phyloP scores from a whole-genome alignment of 2,113 vertebrate genomes.

The Lophius piscatorius region DNA sequence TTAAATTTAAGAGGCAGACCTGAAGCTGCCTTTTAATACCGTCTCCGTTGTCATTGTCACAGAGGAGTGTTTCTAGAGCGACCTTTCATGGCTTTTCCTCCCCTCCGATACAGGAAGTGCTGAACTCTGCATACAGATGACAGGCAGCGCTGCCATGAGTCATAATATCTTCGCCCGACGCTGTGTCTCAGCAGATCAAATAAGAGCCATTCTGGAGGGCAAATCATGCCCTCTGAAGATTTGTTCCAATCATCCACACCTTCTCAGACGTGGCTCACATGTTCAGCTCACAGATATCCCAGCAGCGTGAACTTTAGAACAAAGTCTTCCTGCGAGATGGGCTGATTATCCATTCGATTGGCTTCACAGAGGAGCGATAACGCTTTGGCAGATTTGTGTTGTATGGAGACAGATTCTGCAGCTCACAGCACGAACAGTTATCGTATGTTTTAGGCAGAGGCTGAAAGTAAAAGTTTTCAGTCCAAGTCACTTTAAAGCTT shows the following conservation, averaged over 20 bases:
- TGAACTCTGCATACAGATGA: slow-evolving; percentile 75
- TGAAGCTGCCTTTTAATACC: slow-evolving; percentile 59
- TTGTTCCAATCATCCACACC: slow-evolving; percentile 51
- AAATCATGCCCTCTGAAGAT: slow-evolving; percentile 55
- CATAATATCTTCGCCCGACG: slow-evolving; percentile 44
- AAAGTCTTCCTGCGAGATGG: slow-evolving; percentile 53
- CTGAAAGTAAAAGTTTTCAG: slow-evolving; percentile 50
- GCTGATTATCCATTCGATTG: slow-evolving; percentile 59
- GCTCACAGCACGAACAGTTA: slow-evolving; percentile 59
- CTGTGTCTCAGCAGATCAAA: slow-evolving; percentile 52
- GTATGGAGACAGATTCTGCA: slow-evolving; percentile 13
- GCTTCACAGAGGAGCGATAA: slow-evolving; percentile 49
- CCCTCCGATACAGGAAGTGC: slow-evolving; percentile 65
- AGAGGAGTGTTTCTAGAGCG: slow-evolving; percentile 54
- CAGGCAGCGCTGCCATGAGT: slow-evolving; percentile 34
- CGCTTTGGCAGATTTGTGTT: slow-evolving; percentile 52
- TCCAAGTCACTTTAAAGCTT: slow-evolving; percentile 48
- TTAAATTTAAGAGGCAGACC: slow-evolving; percentile 48
- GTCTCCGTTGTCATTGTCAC: slow-evolving; percentile 65
- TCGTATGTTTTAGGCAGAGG: slow-evolving; percentile 43
- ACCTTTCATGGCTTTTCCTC: slow-evolving; percentile 69
- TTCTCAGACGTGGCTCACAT: slow-evolving; percentile 37
- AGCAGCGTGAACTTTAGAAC: slow-evolving; percentile 49
- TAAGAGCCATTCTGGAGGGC: slow-evolving; percentile 32
- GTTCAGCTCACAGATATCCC: slow-evolving; percentile 25